Percentiles rank a stretch among this genome's conserved stretches.
Conservation (phyloP, 1,140 invertebrate genomes). For the Leptinotarsa undecemlineata region DNA sequence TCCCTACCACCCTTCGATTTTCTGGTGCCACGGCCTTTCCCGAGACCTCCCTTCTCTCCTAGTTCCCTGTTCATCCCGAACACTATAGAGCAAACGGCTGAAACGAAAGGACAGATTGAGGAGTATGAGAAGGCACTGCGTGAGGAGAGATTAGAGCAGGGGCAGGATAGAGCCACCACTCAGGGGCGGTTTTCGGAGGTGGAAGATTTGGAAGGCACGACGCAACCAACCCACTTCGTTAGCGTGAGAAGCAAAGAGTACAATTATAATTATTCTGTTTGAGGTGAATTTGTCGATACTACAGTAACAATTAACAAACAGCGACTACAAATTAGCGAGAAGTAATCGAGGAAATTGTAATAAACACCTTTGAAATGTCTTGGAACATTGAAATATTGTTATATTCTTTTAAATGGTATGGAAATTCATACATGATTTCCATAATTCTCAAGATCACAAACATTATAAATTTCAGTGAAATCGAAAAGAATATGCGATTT, state of each 20-base stretch:
- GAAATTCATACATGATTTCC: no score
- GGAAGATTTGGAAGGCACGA: neutral
- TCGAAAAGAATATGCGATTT: no score
- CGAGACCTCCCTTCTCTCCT: constrained; percentile 10
- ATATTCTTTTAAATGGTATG: no score
- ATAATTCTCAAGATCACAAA: no score
- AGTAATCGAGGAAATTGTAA: no score
- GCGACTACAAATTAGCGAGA: no score
- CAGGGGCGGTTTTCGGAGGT: neutral
- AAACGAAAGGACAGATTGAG: constrained; percentile 12
- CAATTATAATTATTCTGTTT: constrained; percentile 17
- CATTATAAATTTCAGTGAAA: no score
- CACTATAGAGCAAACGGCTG: constrained; percentile 3
- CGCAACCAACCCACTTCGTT: constrained; percentile 4
- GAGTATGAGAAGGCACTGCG: constrained; percentile 12
- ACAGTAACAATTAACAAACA: no score
- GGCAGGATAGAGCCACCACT: neutral
- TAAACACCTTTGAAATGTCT: no score
- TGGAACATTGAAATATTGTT: no score
- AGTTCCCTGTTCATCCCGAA: constrained; percentile 11
- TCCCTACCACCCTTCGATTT: neutral
- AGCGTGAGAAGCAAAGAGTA: neutral
- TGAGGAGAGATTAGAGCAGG: constrained; percentile 9
- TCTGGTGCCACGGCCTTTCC: neutral
- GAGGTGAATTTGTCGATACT: neutral